Conservation (phyloP, 37 sponge, comb jelly and placozoan genomes). For the Cliona cf. orientalis region DNA sequence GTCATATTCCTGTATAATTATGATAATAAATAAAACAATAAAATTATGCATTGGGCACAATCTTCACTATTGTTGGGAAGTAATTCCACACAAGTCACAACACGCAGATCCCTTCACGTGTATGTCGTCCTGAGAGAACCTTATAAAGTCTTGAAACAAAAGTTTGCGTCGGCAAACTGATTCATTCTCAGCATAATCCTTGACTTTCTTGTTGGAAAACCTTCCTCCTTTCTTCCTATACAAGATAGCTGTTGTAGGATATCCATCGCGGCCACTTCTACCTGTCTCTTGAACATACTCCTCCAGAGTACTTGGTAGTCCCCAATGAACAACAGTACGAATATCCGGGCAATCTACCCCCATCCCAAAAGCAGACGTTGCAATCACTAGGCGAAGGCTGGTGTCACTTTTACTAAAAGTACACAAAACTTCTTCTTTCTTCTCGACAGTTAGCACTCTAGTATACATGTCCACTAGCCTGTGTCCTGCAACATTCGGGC, state of each 20-base stretch:
- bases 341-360: constrained; percentile 57
- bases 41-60: too few relatives aligned
- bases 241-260: constrained; percentile 28
- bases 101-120: not conserved
- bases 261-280: constrained; percentile 53
- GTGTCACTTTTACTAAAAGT: constrained; percentile 7
- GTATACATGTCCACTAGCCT: constrained; percentile 51
- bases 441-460: constrained; percentile 8
- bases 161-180: constrained; percentile 3
- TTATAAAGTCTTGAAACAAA: constrained; percentile 16
- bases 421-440: constrained; percentile 32
- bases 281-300: constrained; percentile 62
- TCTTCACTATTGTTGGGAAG: too few relatives aligned
- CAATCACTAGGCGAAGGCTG: constrained; percentile 37
- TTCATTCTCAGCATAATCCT: not conserved
- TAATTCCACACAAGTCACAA: not conserved
- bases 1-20: too few relatives aligned
- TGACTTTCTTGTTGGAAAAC: not conserved
- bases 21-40: too few relatives aligned
- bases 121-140: not conserved
- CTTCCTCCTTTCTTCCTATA: constrained; percentile 8
- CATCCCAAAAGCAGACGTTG: constrained; percentile 63
- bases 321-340: constrained; percentile 41
- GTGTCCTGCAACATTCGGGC: constrained; percentile 3
- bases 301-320: constrained; percentile 33